Evolutionary conservation across 2,888 invertebrate species (phyloP), one percentile per base, ranked within the genome.

Genomic region (Carpatolechia fugitivella): DNA sequence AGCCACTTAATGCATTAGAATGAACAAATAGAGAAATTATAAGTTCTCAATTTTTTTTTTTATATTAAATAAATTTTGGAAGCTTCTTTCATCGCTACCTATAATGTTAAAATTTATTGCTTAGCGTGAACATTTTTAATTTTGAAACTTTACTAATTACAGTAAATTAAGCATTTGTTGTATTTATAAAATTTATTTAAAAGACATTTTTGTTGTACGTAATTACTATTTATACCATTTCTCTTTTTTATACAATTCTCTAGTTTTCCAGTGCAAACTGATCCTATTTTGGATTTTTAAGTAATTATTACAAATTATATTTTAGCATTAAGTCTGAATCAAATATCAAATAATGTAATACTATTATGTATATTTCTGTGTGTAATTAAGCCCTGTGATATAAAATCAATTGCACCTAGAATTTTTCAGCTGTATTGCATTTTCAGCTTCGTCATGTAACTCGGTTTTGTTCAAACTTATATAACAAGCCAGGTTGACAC

Each of bases 311-410:
- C n/a, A n/a, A n/a, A n/a, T n/a, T n/a, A 49, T 24, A 33, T n/a
- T 20, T 10, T 48, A 13, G 33, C 20, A 20, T 16, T 10, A 18
- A 36, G 18, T 33, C n/a, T 13, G 6, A 36, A 29, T 50, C 20
- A n/a, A 24, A 50, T 35, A 16, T 11, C 20, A 20, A 20, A 36
- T 36, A 13, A 7, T 33, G n/a, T n/a, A n/a, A n/a, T n/a, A n/a
- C n/a, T n/a, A n/a, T n/a, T 75, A 75, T 11, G 13, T 50, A 54
- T 76, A 74, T 76, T 73, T 77, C 76, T 74, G 72, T 72, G 77
- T 78, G 74, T 78, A 68, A 65, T 60, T 81, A 76, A 79, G 79
- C 69, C 78, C 80, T 82, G 82, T 82, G 82, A 82, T 82, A 82
- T 72, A 71, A 68, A 69, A 69, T 67, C 59, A 56, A 68, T 74